phyloP scores from a whole-genome alignment of 2,797 vertebrate species.

The Psittacula derbiana region DNA sequence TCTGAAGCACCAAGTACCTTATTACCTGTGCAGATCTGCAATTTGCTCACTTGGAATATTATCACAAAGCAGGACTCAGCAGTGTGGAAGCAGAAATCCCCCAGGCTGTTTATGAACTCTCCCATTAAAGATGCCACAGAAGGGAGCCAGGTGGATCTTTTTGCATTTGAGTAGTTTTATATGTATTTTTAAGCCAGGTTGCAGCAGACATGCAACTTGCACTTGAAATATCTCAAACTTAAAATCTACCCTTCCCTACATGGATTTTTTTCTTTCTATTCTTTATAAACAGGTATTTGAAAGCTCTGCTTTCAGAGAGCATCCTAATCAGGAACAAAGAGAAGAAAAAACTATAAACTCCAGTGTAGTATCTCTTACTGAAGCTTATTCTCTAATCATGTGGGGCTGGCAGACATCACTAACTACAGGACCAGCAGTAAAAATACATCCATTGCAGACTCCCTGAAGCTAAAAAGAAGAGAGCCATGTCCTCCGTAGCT shows the following conservation, averaged over 20 bases:
- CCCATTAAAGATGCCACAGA: background rate
- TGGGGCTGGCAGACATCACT: background rate
- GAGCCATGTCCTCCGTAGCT: background rate
- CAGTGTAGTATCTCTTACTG: background rate
- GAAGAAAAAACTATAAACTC: background rate
- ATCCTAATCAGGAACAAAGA: background rate
- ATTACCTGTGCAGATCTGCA: background rate
- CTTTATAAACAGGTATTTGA: background rate
- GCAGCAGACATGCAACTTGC: background rate
- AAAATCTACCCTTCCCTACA: background rate
- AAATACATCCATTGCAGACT: background rate
- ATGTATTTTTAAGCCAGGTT: background rate
- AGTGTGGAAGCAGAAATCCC: background rate
- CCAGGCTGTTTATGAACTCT: background rate
- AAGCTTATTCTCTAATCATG: background rate
- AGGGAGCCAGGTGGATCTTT: background rate
- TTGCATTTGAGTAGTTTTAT: background rate
- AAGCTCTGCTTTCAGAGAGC: background rate
- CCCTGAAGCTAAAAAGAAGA: background rate
- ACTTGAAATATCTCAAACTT: background rate
- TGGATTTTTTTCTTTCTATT: background rate
- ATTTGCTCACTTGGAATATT: background rate
- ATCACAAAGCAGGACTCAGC: background rate
- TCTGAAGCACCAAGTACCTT: background rate
- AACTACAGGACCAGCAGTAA: background rate